Base-by-base conservation (phyloP, 23 tunicate genomes). In the Phallusia fumigata region DNA sequence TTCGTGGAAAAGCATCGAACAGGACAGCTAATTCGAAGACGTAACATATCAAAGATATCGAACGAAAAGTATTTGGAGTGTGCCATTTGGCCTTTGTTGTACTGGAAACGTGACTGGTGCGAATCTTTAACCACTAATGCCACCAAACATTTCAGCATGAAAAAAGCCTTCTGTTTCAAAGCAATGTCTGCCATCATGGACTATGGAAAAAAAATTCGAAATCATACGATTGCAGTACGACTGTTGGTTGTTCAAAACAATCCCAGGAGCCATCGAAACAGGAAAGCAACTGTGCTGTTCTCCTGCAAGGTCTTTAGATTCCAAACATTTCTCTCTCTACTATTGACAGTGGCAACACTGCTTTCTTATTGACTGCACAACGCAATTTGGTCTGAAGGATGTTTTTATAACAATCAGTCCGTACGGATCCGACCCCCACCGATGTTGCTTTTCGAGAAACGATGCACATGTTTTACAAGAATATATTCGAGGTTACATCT, bases 321-420 rank as follows among this genome's bases (percentile, higher is more conserved):
- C 44, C 22, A 74, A 74, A 33, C n/a, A 18, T 12, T 74, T 74
- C 30, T 74, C 77, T 15, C 35, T 3, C 1, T 11, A 33, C 16
- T 74, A 33, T 15, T 74, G 77, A 33, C 40, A 74, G 34, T 74
- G 77, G 77, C 77, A 74, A 33, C 77, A 74, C n/a, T 19, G n/a
- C 5, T 74, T 3, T 74, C 45, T 74, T 33, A 33, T 74, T 16
- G 16, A 74, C 30, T 24, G 35, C 26, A 24, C 28, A 21, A 5
- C 28, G 28, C 69, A 58, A 24, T 58, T 58, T 8, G 69, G 69
- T 22, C 16, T 58, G 26, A 11, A 11, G 13, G 28, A 24, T 58
- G 69, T 58, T 6, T 58, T 58, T 16, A 51, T 51, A 51, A 51
- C 58, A 51, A 21, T 58, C 28, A 21, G 28, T 5, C 69, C 69